Percentiles rank a stretch among this genome's conserved stretches.
phyloP scores from a whole-genome alignment of 2,113 vertebrate species.

The Vulpes vulpes region DNA sequence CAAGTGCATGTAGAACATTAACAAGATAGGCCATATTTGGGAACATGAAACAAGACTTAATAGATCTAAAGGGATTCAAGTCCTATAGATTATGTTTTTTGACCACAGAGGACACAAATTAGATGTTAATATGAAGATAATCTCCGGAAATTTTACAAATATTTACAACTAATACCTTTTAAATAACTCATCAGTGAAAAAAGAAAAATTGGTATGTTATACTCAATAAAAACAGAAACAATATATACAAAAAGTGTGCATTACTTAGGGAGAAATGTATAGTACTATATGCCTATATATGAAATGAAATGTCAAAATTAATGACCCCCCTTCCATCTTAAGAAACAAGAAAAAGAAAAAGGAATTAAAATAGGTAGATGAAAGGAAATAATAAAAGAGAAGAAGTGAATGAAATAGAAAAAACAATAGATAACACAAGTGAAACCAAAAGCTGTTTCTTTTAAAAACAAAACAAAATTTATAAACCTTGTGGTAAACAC shows the following conservation, averaged over 20 bases:
- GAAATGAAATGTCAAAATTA: neutral
- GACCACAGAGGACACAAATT: neutral
- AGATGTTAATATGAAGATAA: neutral
- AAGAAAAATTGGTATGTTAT: neutral
- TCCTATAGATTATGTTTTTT: neutral
- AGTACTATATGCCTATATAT: neutral
- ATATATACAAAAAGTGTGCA: neutral
- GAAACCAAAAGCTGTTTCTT: neutral
- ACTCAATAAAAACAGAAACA: neutral
- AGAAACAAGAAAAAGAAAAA: neutral
- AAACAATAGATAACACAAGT: neutral
- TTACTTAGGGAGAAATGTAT: neutral
- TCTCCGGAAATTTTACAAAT: neutral
- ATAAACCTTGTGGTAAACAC: neutral
- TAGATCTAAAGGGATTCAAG: neutral
- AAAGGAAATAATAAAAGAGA: conserved; percentile 17
- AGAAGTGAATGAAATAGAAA: neutral
- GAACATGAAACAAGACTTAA: neutral
- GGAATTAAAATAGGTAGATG: neutral
- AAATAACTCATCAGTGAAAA: neutral
- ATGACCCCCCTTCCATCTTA: neutral
- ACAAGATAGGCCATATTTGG: neutral
- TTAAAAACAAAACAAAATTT: neutral
- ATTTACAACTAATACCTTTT: neutral
- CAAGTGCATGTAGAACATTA: neutral